Base-by-base conservation (phyloP, 2,113 vertebrate species). In the Anser brachyrhynchus region DNA sequence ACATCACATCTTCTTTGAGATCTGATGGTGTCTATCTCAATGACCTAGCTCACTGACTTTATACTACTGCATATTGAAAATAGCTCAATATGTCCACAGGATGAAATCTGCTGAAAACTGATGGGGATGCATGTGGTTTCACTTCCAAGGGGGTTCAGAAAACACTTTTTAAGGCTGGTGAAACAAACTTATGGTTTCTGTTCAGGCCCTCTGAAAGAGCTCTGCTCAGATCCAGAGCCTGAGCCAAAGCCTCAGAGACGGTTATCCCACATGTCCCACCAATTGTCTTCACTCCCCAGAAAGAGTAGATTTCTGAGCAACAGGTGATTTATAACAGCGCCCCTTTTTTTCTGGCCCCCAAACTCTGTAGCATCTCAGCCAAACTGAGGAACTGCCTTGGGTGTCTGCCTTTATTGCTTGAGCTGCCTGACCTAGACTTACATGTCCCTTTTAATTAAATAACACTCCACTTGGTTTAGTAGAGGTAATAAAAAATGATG, bases 361-460 rank as follows among this genome's bases (percentile, higher is more conserved):
- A 52, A 22, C 26, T 55, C 69, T 85, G 65, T 33, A 79, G 33
- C 49, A 57, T 71, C 70, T 73, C 77, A 67, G 10, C n/a, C 54
- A 91, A 94, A 77, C 1, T 65, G 62, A 71, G 31, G 49, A 89
- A 58, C 33, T 65, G n/a, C 69, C 73, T 72, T 90, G 76, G 20
- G 41, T 89, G 83, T 80, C 41, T 89, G 78, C 11, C 20, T 91
- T 84, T 92, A 41, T 72, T 88, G 43, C 23, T 26, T 58, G 41
- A 76, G 67, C 52, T 89, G 29, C 26, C 43, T 87, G 54, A 65
- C 55, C 54, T 95, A 80, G 52, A 51, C 83, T 94, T 76, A 70
- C 0, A 0, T 41, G 44, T 70, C 59, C 31, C 67, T 84, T 95
- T 92, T 87, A 93, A 95, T 95, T 93, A 93, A 95, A 91, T 95